Evolutionary conservation across 2,797 vertebrate genomes (phyloP).

Genomic region (Malacoctenus gilli): DNA sequence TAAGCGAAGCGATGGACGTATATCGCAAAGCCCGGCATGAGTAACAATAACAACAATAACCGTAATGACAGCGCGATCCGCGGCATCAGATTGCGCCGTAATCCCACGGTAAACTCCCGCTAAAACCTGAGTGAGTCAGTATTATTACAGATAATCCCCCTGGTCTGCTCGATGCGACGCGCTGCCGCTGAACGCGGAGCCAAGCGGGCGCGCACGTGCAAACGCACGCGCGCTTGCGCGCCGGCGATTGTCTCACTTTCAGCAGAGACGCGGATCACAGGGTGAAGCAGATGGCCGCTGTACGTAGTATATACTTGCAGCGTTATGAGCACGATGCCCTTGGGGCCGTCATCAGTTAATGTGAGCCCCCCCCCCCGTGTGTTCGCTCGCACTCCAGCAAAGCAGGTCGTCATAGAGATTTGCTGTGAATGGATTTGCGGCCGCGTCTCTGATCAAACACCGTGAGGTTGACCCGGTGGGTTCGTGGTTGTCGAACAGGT

Average conservation of each 20-base stretch:
- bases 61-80: constrained; percentile 55
- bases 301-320: constrained; percentile 18
- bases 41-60: constrained; percentile 60
- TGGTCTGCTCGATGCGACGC: constrained; percentile 56
- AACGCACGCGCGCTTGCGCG: constrained; percentile 27
- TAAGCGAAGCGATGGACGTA: constrained; percentile 18
- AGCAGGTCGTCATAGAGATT: too few species aligned
- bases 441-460: too few species aligned
- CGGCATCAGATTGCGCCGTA: constrained; percentile 68
- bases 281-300: constrained; percentile 55
- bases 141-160: constrained; percentile 73
- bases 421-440: too few species aligned
- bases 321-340: constrained; percentile 10
- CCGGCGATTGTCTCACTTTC: constrained; percentile 65
- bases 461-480: too few species aligned
- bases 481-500: too few species aligned
- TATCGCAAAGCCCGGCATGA: constrained; percentile 14
- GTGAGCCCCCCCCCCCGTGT: neutral
- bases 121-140: constrained; percentile 66
- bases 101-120: constrained; percentile 66
- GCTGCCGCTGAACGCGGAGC: constrained; percentile 24
- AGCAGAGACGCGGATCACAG: constrained; percentile 33
- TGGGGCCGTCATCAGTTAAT: constrained; percentile 22
- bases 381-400: too few species aligned
- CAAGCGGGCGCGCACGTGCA: neutral